Evolutionary conservation across 1,140 invertebrate species (phyloP).

Genomic region (Tyrophagus putrescentiae): DNA sequence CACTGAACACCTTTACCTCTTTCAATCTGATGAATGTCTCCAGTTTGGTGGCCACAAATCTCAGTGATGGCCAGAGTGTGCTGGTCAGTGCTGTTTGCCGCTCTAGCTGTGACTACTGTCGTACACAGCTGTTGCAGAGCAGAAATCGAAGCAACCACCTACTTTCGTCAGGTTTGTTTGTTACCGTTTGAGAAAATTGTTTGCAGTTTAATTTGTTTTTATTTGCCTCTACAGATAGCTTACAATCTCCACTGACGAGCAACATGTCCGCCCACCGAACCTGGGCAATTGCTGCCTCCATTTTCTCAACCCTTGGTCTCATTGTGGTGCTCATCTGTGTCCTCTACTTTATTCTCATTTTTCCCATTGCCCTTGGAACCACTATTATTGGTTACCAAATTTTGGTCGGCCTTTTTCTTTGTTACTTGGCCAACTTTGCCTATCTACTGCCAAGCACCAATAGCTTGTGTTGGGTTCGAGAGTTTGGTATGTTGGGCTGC

Average conservation of each 20-base stretch:
- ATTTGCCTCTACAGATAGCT: neutral
- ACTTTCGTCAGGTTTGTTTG: slow-evolving; percentile 2
- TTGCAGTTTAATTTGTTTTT: neutral
- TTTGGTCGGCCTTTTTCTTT: slow-evolving; percentile 35
- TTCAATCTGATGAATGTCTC: neutral
- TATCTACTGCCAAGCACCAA: slow-evolving; percentile 35
- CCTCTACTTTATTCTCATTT: slow-evolving; percentile 37
- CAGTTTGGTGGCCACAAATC: neutral
- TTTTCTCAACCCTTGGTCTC: slow-evolving; percentile 33
- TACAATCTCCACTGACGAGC: slow-evolving; percentile 6
- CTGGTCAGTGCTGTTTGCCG: neutral
- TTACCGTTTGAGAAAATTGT: neutral
- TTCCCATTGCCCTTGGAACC: slow-evolving; percentile 36
- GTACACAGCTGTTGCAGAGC: neutral
- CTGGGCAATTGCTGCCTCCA: slow-evolving; percentile 34
- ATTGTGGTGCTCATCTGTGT: slow-evolving; percentile 34
- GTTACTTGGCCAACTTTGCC: slow-evolving; percentile 37
- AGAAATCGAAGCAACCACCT: slow-evolving; percentile 3
- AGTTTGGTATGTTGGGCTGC: slow-evolving; percentile 33
- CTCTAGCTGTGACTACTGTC: slow-evolving; percentile 3
- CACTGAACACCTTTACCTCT: slow-evolving; percentile 1
- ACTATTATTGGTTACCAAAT: slow-evolving; percentile 39
- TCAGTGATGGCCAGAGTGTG: neutral
- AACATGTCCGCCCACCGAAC: neutral
- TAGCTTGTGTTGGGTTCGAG: slow-evolving; percentile 33